Conservation (phyloP, 2,797 vertebrate genomes). For the Ispidina lecontei region DNA sequence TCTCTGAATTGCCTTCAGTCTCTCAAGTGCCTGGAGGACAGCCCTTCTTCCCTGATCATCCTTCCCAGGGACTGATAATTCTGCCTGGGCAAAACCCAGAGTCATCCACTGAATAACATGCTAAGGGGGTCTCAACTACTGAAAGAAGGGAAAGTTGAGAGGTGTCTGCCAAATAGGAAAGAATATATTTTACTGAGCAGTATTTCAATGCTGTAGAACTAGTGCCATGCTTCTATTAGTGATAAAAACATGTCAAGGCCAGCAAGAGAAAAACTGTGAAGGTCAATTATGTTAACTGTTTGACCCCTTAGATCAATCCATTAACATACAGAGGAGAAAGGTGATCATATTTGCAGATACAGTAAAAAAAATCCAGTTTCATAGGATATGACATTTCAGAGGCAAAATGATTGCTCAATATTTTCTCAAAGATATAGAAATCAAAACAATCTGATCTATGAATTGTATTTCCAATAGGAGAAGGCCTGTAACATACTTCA, state of each 20-base stretch:
- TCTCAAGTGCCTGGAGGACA: background rate
- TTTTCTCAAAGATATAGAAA: background rate
- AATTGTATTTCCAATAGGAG: background rate
- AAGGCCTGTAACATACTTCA: background rate
- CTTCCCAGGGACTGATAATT: background rate
- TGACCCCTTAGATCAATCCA: background rate
- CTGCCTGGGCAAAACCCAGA: background rate
- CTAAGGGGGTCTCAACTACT: background rate
- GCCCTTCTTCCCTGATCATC: background rate
- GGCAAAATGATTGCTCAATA: background rate
- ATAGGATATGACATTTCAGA: background rate
- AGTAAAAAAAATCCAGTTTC: background rate
- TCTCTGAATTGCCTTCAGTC: background rate
- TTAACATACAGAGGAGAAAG: background rate
- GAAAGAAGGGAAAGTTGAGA: background rate
- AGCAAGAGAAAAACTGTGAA: background rate
- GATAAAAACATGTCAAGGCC: accelerated
- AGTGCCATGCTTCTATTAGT: background rate
- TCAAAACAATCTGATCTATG: background rate
- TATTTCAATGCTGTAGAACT: background rate
- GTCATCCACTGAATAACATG: background rate
- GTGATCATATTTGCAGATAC: background rate
- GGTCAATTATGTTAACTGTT: background rate
- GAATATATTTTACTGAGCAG: background rate
- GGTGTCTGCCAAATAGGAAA: background rate